phyloP scores from a whole-genome alignment of 1,140 invertebrate genomes.

The Listronotus bonariensis region DNA sequence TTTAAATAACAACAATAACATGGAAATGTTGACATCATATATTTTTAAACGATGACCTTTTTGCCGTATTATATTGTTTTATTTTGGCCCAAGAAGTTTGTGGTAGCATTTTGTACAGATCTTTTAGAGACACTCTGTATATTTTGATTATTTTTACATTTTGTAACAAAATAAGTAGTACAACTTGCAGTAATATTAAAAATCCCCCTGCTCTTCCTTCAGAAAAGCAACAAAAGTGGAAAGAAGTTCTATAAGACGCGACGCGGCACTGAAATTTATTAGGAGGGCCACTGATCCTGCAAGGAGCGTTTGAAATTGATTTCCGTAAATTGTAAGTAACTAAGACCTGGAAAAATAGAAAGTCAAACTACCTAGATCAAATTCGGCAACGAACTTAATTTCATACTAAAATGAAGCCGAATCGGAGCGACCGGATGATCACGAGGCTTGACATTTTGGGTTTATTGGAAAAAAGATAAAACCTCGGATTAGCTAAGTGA shows the following conservation, averaged over 20 bases:
- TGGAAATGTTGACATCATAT: no score
- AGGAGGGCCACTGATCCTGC: conserved; percentile 34
- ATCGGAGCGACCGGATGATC: conserved; percentile 24
- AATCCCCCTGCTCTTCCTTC: neutral
- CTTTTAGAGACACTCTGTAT: no score
- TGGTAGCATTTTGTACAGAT: no score
- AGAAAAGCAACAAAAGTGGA: neutral
- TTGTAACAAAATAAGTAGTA: no score
- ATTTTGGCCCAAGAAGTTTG: no score
- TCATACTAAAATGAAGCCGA: conserved; percentile 41
- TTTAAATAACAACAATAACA: no score
- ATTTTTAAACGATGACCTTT: no score
- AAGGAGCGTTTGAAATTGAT: conserved; percentile 42
- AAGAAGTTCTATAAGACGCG: conserved; percentile 11
- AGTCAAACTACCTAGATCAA: conserved; percentile 44
- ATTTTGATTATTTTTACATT: no score
- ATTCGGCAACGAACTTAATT: conserved; percentile 39
- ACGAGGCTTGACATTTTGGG: conserved; percentile 3
- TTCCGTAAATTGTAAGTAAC: conserved; percentile 48
- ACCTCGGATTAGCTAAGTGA: no score
- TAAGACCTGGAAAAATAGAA: conserved; percentile 43
- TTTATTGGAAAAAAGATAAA: conserved; percentile 10
- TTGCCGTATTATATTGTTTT: no score
- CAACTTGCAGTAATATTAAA: no score
- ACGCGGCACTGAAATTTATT: conserved; percentile 40